phyloP scores from a whole-genome alignment of 1,140 invertebrate species.

The Cotesia chilonis region DNA sequence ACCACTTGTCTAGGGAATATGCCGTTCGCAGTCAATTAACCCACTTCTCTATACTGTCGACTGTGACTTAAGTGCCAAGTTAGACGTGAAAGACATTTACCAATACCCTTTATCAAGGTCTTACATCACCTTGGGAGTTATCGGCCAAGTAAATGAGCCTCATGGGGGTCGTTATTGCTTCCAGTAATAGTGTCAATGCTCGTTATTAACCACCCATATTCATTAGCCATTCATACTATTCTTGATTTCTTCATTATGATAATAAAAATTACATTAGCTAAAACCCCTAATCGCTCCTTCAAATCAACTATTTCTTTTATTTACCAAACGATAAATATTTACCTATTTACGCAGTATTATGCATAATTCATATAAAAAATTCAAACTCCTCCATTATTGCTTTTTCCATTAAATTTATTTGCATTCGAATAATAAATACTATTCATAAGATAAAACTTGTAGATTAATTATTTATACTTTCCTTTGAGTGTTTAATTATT shows the following conservation, averaged over 20 bases:
- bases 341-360: neutral
- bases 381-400: neutral
- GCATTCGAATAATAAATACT: too few species aligned
- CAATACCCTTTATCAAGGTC: slow-evolving; percentile 41
- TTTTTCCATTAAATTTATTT: slow-evolving; percentile 3
- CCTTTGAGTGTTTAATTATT: too few species aligned
- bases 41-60: slow-evolving; percentile 42
- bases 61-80: slow-evolving; percentile 15
- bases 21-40: slow-evolving; percentile 50
- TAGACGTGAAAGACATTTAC: slow-evolving; percentile 24
- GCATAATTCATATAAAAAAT: neutral
- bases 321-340: neutral
- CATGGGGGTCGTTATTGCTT: slow-evolving; percentile 23
- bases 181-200: slow-evolving; percentile 14
- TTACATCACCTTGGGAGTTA: slow-evolving; percentile 7
- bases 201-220: slow-evolving; percentile 14
- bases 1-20: slow-evolving; percentile 43
- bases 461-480: too few species aligned
- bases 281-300: neutral
- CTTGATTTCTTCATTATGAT: slow-evolving; percentile 1
- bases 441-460: too few species aligned
- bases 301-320: neutral
- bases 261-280: neutral
- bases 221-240: slow-evolving; percentile 2
- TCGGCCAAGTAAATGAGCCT: slow-evolving; percentile 18